phyloP scores from a whole-genome alignment of 2,888 invertebrate genomes.

The Orthonevra nobilis region DNA sequence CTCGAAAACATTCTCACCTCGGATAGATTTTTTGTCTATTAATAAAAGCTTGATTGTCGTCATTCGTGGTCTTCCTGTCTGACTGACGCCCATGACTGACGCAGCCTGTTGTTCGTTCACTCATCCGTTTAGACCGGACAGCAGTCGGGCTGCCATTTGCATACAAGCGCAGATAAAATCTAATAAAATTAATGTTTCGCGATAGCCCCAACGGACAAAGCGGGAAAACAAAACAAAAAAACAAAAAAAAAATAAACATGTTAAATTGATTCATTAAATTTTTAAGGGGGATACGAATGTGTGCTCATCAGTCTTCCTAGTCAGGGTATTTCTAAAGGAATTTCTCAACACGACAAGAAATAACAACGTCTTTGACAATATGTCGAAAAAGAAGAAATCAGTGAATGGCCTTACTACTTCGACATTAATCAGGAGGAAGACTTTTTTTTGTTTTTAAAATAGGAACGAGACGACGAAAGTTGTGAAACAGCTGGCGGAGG shows the following conservation, averaged over 20 bases:
- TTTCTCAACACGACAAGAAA: too few relatives aligned
- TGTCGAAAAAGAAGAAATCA: too few relatives aligned
- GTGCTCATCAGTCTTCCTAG: too few relatives aligned
- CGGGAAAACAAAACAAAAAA: not conserved
- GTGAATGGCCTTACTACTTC: too few relatives aligned
- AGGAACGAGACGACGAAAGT: too few relatives aligned
- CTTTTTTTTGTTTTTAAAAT: too few relatives aligned
- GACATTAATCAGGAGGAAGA: too few relatives aligned
- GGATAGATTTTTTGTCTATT: slow-evolving; percentile 9
- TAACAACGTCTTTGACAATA: too few relatives aligned
- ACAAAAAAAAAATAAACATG: slow-evolving; percentile 49
- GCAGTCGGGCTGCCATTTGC: slow-evolving; percentile 35
- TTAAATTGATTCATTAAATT: slow-evolving; percentile 62
- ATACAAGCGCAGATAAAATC: slow-evolving; percentile 65
- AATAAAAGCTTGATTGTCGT: slow-evolving; percentile 1
- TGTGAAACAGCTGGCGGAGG: too few relatives aligned
- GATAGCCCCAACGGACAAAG: slow-evolving; percentile 40
- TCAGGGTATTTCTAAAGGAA: too few relatives aligned
- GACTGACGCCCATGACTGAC: not conserved
- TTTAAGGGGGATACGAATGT: slow-evolving; percentile 24
- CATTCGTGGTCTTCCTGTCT: not conserved
- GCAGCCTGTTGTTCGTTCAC: slow-evolving; percentile 11
- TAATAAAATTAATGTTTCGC: slow-evolving; percentile 69
- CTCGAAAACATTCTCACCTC: slow-evolving; percentile 56
- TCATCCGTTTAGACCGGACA: slow-evolving; percentile 22